Evolutionary conservation across 2,113 vertebrate species (phyloP).

Genomic region (Corvus cornix): DNA sequence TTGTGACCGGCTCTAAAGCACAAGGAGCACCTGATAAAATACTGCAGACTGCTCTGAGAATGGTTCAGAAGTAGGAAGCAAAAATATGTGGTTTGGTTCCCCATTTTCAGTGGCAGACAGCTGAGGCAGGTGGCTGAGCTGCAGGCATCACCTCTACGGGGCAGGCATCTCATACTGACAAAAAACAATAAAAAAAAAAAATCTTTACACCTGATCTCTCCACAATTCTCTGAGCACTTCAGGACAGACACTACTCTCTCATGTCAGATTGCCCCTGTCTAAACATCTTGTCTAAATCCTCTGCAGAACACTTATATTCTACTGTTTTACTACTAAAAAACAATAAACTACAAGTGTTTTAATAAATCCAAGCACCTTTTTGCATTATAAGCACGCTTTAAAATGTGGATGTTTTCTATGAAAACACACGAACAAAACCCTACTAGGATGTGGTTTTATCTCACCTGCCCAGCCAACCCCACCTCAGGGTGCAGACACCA

Average conservation of each 20-base stretch:
- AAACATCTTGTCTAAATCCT: background rate
- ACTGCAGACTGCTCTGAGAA: background rate
- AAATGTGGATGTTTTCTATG: background rate
- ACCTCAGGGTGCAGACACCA: background rate
- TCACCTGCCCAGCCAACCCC: background rate
- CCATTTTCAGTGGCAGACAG: background rate
- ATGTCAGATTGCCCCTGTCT: background rate
- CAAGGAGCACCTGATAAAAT: background rate
- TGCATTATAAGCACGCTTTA: background rate
- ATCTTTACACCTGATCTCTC: background rate
- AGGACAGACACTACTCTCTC: background rate
- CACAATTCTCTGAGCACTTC: background rate
- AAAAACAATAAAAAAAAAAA: background rate
- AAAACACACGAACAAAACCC: accelerated
- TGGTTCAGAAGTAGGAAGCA: background rate
- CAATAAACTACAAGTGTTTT: background rate
- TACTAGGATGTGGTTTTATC: accelerated
- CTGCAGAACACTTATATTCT: background rate
- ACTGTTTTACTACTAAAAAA: background rate
- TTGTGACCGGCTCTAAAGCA: background rate
- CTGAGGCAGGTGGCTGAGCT: background rate
- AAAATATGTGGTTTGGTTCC: accelerated
- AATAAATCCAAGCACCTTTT: background rate
- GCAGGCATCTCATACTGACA: background rate
- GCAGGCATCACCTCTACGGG: background rate